Base-by-base conservation (phyloP, 2,888 invertebrate genomes). In the Oligia fasciuncula region DNA sequence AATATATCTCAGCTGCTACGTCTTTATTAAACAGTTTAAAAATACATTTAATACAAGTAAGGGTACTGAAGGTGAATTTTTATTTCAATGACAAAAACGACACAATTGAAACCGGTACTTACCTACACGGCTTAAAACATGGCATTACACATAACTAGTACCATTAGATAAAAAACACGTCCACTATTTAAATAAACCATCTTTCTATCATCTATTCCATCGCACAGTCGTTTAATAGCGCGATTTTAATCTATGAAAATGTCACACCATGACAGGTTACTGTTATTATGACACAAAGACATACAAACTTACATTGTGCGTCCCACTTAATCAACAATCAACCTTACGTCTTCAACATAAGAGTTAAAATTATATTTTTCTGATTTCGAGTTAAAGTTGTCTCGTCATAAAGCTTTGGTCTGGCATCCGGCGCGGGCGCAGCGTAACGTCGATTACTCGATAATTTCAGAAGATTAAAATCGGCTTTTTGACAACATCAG, bases 241-340 rank as follows among this genome's bases (percentile, higher is more conserved):
- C 87, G 95, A 95, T 96, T 91, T 91, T 91, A 91, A 95, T 95
- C 95, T 95, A 89, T 91, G 90, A 94, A 95, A 93, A 93, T 95
- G 95, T 95, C 95, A 95, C 95, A 95, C 94, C 94, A 93, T 96
- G 96, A 96, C 96, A 95, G 94, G 93, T 95, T 93, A 94, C 95
- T 94, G 94, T 95, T 95, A 95, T 95, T 95, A 95, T 93, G 93
- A 94, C 92, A 93, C 91, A 92, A 91, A 89, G 81, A 91, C 91
- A 87, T 85, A 90, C 85, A 82, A 86, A 77, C 54, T 74, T 69
- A 78, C 19, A 17, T 60, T 77, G 72, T 83, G 70, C 76, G 75
- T 19, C 5, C 67, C 19, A 73, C 49, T 73, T 57, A 78, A 76
- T 73, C n/a, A 54, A 85, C 72, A 85, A 82, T 85, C 72, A 80